Base-by-base conservation (phyloP, 2,888 invertebrate genomes). In the Mongoloraphidia duomilia region DNA sequence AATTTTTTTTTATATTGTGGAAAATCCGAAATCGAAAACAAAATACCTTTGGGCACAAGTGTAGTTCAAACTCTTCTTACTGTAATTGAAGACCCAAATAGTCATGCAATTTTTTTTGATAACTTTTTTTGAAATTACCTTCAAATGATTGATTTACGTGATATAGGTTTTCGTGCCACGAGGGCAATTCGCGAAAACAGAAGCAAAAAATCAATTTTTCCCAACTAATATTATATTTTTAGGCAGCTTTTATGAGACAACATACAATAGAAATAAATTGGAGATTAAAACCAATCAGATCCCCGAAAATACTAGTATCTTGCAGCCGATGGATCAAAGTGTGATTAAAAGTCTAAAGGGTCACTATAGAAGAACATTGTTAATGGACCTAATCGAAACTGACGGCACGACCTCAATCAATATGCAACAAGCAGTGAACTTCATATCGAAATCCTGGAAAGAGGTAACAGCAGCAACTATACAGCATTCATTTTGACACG, bases 351-450 rank as follows among this genome's bases (percentile, higher is more conserved):
- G 40, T 37, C 44, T 59, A 1, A 59, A 59, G 49, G 52, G 54
- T 46, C 55, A 58, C 54, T 58, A 57, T 37, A 56, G 56, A 57
- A 46, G 46, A 49, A 58, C 57, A 54, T 9, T 58, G 9, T 56
- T 58, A 47, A 57, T 59, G 56, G 53, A 56, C 3, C 42, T 57
- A 37, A 35, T 58, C 44, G 56, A 56, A 57, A 37, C 56, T 55
- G 58, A 59, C 5, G 53, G 57, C 13, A 58, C 56, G 26, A 47
- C 41, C 13, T 56, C 57, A 8, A 44, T 59, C 47, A 58, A 57
- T 44, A 60, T 58, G 56, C 57, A 58, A 41, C 55, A 58, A 26
- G 57, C 57, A 56, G 52, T 56, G 6, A 53, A 47, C 11, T 53
- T 54, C 47, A 37, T 56, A 52, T 55, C 52, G 6, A 46, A 45